Evolutionary conservation across 2,113 vertebrate genomes (phyloP), one percentile per base, ranked within the genome.

Genomic region (Platycercus adscitus): DNA sequence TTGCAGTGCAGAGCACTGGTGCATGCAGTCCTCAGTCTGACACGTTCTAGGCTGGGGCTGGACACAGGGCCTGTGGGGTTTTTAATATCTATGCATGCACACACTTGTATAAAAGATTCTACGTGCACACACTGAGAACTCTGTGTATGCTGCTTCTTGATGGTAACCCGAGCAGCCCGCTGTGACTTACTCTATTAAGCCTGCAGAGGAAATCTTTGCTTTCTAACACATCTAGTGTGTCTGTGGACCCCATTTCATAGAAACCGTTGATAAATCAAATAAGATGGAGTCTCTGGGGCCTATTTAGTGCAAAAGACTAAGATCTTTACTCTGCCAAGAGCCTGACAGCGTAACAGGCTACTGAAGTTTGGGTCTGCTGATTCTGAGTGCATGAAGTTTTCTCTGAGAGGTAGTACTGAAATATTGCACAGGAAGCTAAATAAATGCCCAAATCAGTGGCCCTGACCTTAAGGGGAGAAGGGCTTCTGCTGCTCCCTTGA

Each of bases 11-110:
- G 52, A 79, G 17, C 21, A 17, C 26, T 31, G 41, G 33, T 86
- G 68, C 41, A 72, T 39, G 23, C 35, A 44, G 46, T 49, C 33
- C 53, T 69, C n/a, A 9, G 17, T 18, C n/a, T 31, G 68, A 47
- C 18, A 35, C 47, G 29, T 4, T 69, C 15, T 39, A 18, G 19
- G 46, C 11, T 7, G 13, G 12, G 50, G 17, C 53, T 82, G 60
- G 60, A 55, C 19, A 69, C 21, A 47, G 60, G 24, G 10, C 11
- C 87, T 43, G 15, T 39, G 41, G 17, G 5, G 3, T 19, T 78
- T 49, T 61, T 26, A 41, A 20, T 17, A 1, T 15, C 15, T 9
- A 2, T 16, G 1, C 37, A 1, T 1, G 6, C 1, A 19, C 13
- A 17, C 1, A 28, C 6, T 8, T 28, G 25, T 52, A 7, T 39